These are phyloP conservation scores for Pagetopsis macropterus DNA, from an alignment of 2,797 vertebrate species.

Conservation along the genomic window DNA sequence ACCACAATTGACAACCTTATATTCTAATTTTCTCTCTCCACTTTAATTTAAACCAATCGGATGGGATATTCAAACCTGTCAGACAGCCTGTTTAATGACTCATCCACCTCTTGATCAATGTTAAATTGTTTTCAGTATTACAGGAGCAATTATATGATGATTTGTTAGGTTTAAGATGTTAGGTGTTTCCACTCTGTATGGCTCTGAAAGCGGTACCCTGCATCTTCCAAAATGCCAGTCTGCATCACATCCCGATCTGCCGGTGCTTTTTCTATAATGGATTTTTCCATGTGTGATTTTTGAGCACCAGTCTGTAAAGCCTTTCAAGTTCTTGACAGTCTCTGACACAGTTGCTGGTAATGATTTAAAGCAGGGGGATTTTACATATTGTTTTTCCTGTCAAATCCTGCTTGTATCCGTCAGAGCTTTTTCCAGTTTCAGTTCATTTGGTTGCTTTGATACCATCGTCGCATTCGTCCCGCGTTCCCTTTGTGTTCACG, in stretches of 20 bases:
- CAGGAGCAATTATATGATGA: not conserved
- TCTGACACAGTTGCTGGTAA: slow-evolving; percentile 11
- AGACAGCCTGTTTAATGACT: not conserved
- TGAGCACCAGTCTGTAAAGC: slow-evolving; percentile 6
- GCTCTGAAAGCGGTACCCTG: not conserved
- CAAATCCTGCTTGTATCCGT: not conserved
- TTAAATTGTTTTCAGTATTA: not conserved
- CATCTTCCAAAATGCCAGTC: slow-evolving; percentile 1
- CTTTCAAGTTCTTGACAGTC: slow-evolving; percentile 14
- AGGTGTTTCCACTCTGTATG: not conserved
- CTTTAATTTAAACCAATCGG: slow-evolving; percentile 3
- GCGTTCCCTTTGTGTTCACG: too few species aligned
- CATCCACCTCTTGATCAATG: not conserved
- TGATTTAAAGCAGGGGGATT: slow-evolving; percentile 15
- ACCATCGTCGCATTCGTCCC: too few species aligned
- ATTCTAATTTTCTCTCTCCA: not conserved
- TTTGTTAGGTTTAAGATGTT: not conserved
- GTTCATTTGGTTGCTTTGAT: too few species aligned
- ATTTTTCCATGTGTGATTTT: slow-evolving; percentile 8
- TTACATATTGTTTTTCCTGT: not conserved
- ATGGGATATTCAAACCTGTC: not conserved
- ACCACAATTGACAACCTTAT: slow-evolving; percentile 11
- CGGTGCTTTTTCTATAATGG: slow-evolving; percentile 12
- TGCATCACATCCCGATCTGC: slow-evolving; percentile 8
- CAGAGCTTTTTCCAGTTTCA: too few species aligned